Conservation (phyloP, 2,888 invertebrate species). For the Lacanobia wlatinum region DNA sequence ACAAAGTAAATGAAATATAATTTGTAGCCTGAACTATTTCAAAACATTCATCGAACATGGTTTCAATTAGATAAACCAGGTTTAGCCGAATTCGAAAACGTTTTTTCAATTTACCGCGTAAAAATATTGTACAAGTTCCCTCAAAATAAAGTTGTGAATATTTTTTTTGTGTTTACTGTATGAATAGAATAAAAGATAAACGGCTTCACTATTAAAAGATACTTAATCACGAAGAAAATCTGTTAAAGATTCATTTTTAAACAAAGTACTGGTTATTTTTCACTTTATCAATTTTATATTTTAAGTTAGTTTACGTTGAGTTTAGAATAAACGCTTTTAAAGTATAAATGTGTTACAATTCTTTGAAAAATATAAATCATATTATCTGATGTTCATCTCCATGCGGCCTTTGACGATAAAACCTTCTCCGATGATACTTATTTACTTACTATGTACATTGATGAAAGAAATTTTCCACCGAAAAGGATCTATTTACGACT, state of each 20-base stretch:
- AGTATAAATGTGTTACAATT: slow-evolving; percentile 54
- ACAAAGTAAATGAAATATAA: slow-evolving; percentile 1
- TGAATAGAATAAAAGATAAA: slow-evolving; percentile 28
- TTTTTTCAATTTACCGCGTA: slow-evolving; percentile 16
- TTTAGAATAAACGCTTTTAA: slow-evolving; percentile 50
- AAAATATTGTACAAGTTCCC: slow-evolving; percentile 16
- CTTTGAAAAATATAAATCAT: slow-evolving; percentile 67
- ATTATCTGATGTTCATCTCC: slow-evolving; percentile 72
- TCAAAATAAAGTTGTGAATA: slow-evolving; percentile 9
- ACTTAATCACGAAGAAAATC: slow-evolving; percentile 23
- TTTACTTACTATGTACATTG: slow-evolving; percentile 71
- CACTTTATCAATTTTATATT: slow-evolving; percentile 45
- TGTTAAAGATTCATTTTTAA: slow-evolving; percentile 45
- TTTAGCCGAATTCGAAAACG: slow-evolving; percentile 11
- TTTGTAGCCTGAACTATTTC: slow-evolving; percentile 8
- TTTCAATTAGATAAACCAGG: slow-evolving; percentile 31
- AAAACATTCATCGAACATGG: slow-evolving; percentile 27
- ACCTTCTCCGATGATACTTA: slow-evolving; percentile 69
- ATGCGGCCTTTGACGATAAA: slow-evolving; percentile 72
- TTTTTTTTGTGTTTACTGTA: background rate
- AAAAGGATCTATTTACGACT: slow-evolving; percentile 78
- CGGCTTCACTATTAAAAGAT: slow-evolving; percentile 5
- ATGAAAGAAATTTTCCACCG: slow-evolving; percentile 74
- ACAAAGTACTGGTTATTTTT: slow-evolving; percentile 41
- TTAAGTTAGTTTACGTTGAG: slow-evolving; percentile 38